Base-by-base conservation (phyloP, 2,113 vertebrate genomes). In the Plecotus auritus region DNA sequence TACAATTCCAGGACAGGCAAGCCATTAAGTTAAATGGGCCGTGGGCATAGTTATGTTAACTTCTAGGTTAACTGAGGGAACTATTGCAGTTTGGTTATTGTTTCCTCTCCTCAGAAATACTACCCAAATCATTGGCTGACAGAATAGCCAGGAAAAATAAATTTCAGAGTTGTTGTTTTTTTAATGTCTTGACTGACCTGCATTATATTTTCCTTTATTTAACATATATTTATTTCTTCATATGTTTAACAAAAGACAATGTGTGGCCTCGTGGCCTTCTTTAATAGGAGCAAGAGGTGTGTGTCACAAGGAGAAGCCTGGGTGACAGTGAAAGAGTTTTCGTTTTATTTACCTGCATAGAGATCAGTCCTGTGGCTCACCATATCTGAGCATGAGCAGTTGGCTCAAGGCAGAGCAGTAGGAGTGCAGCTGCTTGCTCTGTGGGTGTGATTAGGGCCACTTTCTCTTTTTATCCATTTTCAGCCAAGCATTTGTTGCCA, bases 31-130 rank as follows among this genome's bases (percentile, higher is more conserved):
- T 94, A 89, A 96, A 97, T 96, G 91, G 76, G 56, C 74, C 86
- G 0, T 96, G 94, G 64, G 42, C 70, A 95, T 32, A 96, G 88
- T 93, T 97, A 91, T 56, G 82, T 85, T 96, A 96, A 96, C 97
- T 97, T 95, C 64, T 17, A 90, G 61, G 82, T 97, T 95, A 93
- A 96, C 90, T 73, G 64, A 93, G 76, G 87, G 69, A 95, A 88
- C 74, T 81, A 72, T 5, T 88, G 64, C 78, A 67, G 26, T 93
- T 96, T 84, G 64, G 93, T 84, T 78, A 70, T 74, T 95, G 92
- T 94, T 96, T 97, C 85, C 81, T 92, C 20, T 85, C 80, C 54
- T 94, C 54, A 66, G 56, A 90, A 78, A 87, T 35, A 61, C 47
- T 61, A 35, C 26, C 49, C 35, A 59, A 81, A 70, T 87, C 40